Conservation (phyloP, 1,140 invertebrate genomes). For the Drosophila punjabiensis region DNA sequence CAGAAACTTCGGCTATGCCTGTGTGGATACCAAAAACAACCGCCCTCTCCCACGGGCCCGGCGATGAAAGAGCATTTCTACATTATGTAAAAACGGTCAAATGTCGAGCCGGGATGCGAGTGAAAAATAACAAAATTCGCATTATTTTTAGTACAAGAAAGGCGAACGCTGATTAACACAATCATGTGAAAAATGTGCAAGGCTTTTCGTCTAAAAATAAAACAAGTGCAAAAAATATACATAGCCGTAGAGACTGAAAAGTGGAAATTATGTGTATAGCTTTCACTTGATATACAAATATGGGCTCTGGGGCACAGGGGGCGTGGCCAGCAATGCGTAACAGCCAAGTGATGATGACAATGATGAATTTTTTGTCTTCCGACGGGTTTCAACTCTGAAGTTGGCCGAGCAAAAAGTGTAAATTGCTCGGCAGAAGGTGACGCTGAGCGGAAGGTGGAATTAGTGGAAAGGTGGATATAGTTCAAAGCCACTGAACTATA, state of each 20-base stretch:
- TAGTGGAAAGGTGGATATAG: constrained; percentile 15
- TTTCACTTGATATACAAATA: constrained; percentile 79
- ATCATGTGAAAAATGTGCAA: constrained; percentile 77
- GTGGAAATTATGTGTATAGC: constrained; percentile 73
- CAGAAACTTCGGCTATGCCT: constrained; percentile 29
- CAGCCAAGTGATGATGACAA: constrained; percentile 51
- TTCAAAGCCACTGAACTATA: constrained; percentile 26
- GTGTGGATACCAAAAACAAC: constrained; percentile 28
- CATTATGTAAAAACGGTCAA: constrained; percentile 66
- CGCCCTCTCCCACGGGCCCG: constrained; percentile 16
- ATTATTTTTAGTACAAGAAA: constrained; percentile 46
- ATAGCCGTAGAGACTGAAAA: constrained; percentile 7
- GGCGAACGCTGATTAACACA: constrained; percentile 68
- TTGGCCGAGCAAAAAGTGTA: constrained; percentile 35
- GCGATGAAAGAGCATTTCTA: constrained; percentile 5
- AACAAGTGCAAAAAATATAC: constrained; percentile 45
- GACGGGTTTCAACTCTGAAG: constrained; percentile 25
- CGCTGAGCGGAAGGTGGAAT: constrained; percentile 26
- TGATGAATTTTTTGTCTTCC: constrained; percentile 44
- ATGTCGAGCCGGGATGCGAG: constrained; percentile 29
- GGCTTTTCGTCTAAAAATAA: constrained; percentile 65
- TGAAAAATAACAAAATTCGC: constrained; percentile 52
- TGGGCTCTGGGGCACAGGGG: constrained; percentile 45
- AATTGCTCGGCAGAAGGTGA: constrained; percentile 35
- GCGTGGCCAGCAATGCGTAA: constrained; percentile 68